Base-by-base conservation (phyloP, 2,113 vertebrate genomes). In the Eleginops maclovinus region DNA sequence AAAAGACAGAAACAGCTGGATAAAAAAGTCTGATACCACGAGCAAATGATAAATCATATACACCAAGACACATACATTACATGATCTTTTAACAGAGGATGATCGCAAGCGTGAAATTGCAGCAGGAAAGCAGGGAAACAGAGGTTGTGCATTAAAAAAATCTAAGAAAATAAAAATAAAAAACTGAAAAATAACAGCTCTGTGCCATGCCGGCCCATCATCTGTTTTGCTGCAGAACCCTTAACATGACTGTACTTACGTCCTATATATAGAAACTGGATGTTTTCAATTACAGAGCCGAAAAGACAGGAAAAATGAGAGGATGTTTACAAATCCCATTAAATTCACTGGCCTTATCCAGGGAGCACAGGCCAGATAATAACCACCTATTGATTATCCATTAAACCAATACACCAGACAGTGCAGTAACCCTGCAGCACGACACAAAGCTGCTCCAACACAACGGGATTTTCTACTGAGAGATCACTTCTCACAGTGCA, bases 321-420 rank as follows among this genome's bases (percentile, higher is more conserved):
- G 86, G 83, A 88, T 91, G 90, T 92, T 93, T 91, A 91, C 92
- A 92, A 83, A 94, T 88, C 85, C 85, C 77, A 92, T 92, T 91
- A 88, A 86, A 89, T 86, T 70, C 85, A 71, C 11, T 28, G 24
- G 68, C 68, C 77, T 73, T 54, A 84, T 78, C 80, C 79, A 87
- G 75, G 59, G 85, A 88, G 84, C 89, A 64, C 47, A 81, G 82
- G 82, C 80, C 83, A 90, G 87, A 91, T 89, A 91, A 94, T 93
- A 93, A 91, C 89, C 68, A 84, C 41, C 61, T 94, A 95, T 94
- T 93, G 93, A 95, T 94, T 93, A 84, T 87, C 90, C 88, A 93
- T 95, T 92, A 93, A 91, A 88, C 67, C 82, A 56, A 87, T 78
- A 83, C 64, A 65, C 56, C 79, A 86, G 62, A 77, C 82, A 84